A percentile compares a stretch with the other conserved stretches of the same genome.
Conservation (phyloP, 2,113 vertebrate genomes). For the Atherinomorus stipes region DNA sequence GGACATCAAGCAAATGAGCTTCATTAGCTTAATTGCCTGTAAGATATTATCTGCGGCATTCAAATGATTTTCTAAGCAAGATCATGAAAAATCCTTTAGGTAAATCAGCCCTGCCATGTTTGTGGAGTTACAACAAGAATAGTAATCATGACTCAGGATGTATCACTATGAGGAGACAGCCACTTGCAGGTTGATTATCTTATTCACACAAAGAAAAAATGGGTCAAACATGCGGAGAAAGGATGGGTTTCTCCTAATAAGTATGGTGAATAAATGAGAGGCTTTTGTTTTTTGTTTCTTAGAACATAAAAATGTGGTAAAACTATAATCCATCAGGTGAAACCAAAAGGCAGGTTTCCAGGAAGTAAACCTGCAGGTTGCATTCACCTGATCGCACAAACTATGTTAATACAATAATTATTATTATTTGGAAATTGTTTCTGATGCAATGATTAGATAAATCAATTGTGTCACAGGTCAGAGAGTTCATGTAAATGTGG, state of each 20-base stretch:
- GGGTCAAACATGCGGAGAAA: constrained; percentile 19
- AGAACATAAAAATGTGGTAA: too few relatives aligned
- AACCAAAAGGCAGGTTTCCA: too few relatives aligned
- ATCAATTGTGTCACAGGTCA: too few relatives aligned
- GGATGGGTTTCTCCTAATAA: neutral
- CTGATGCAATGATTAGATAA: too few relatives aligned
- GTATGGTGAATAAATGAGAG: constrained; percentile 16
- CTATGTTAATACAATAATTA: too few relatives aligned
- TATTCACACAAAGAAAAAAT: neutral
- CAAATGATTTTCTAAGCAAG: constrained; percentile 10
- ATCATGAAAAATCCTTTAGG: neutral
- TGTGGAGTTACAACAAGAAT: constrained; percentile 1
- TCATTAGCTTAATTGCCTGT: constrained; percentile 13
- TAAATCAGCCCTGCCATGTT: constrained; percentile 5
- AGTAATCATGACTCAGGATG: constrained; percentile 1
- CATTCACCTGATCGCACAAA: too few relatives aligned
- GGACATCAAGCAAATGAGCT: constrained; percentile 8
- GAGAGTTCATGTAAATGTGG: too few relatives aligned
- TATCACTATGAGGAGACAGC: constrained; percentile 11
- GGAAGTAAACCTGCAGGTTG: too few relatives aligned
- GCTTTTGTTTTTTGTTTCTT: neutral
- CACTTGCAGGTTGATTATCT: neutral
- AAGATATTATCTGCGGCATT: neutral
- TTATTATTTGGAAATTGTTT: too few relatives aligned
- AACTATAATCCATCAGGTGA: too few relatives aligned